phyloP scores from a whole-genome alignment of 2,113 vertebrate genomes.

The Orientallactaga bullata region DNA sequence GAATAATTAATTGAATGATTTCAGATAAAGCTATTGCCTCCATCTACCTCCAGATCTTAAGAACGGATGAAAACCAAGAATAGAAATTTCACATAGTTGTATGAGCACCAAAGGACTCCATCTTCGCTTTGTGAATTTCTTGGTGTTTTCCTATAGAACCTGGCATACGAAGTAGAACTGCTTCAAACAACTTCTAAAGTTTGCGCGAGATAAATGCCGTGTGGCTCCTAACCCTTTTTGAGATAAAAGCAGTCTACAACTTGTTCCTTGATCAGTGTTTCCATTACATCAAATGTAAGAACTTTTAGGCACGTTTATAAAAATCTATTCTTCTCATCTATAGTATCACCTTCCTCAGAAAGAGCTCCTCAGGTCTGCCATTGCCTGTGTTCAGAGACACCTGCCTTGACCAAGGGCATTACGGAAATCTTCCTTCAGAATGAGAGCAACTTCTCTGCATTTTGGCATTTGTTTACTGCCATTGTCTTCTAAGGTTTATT shows the following conservation, averaged over 20 bases:
- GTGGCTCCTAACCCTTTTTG: rapidly evolving
- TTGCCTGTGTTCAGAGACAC: not conserved
- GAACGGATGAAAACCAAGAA: not conserved
- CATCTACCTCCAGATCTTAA: not conserved
- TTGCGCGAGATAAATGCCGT: not conserved
- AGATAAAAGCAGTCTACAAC: not conserved
- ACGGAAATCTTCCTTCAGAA: not conserved
- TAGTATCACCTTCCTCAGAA: not conserved
- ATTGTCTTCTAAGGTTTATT: not conserved
- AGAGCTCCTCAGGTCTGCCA: not conserved
- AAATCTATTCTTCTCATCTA: not conserved
- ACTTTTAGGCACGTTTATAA: constrained; percentile 19
- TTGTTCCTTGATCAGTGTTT: not conserved
- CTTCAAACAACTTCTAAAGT: not conserved
- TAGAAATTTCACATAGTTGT: not conserved
- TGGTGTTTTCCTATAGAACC: not conserved
- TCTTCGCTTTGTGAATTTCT: not conserved
- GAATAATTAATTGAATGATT: constrained; percentile 17
- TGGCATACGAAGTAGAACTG: not conserved
- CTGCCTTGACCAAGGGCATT: not conserved
- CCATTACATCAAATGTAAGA: not conserved
- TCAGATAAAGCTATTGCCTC: not conserved
- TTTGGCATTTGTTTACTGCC: not conserved
- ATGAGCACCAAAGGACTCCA: not conserved
- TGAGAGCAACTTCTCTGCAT: not conserved